Evolutionary conservation across 1,140 invertebrate species (phyloP).

Genomic region (Meloidogyne floridensis): DNA sequence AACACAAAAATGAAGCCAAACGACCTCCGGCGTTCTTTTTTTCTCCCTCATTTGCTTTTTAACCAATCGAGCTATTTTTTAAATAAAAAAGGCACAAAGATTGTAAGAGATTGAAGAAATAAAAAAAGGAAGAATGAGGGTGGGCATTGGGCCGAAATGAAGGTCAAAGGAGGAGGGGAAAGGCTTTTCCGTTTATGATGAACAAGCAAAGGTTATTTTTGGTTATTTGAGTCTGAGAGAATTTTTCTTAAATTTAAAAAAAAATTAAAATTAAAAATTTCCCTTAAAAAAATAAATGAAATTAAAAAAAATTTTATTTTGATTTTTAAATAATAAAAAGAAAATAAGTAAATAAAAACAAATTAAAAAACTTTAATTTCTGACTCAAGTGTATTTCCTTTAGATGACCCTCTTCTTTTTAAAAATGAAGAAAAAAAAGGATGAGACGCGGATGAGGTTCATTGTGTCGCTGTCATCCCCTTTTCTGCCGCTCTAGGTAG

Average conservation of each 20-base stretch:
- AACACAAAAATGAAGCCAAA: slow-evolving; percentile 9
- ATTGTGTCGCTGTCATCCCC: slow-evolving; percentile 3
- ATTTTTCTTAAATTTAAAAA: slow-evolving; percentile 1
- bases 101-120: background rate
- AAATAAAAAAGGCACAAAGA: slow-evolving; percentile 9
- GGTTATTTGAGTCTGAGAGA: background rate
- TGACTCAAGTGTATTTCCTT: background rate
- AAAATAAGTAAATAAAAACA: background rate
- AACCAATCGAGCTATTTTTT: background rate
- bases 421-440: background rate
- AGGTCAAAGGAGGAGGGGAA: background rate
- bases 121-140: background rate
- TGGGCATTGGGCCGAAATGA: slow-evolving; percentile 6
- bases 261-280: background rate
- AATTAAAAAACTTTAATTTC: background rate
- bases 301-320: background rate
- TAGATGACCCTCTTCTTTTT: background rate
- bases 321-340: background rate
- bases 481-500: background rate
- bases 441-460: slow-evolving; percentile 5
- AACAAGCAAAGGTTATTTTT: background rate
- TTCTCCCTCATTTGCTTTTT: background rate
- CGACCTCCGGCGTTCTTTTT: slow-evolving; percentile 8
- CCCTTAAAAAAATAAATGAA: background rate
- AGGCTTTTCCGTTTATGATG: background rate